A percentile compares a stretch with the other conserved stretches of the same genome.
These are phyloP conservation scores for Hesperophylax magnus DNA, from an alignment of 1,140 invertebrate genomes.

Conservation along the genomic window DNA sequence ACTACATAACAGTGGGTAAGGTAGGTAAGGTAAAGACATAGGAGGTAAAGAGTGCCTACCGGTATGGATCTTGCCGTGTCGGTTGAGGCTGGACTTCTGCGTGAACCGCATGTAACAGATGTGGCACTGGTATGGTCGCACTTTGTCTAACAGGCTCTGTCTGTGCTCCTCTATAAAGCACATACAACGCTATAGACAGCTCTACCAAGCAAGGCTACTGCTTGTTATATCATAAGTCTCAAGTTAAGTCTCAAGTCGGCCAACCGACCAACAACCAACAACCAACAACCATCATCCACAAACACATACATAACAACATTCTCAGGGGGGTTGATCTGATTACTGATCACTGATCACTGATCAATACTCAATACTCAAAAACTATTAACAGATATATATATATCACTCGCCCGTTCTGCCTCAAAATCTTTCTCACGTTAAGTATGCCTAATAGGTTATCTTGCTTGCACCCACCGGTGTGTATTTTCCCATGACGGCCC, in stretches of 20 bases:
- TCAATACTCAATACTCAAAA: constrained; percentile 57
- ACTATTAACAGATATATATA: constrained; percentile 43
- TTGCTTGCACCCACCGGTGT: constrained; percentile 62
- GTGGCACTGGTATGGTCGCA: constrained; percentile 75
- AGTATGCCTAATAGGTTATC: constrained; percentile 57
- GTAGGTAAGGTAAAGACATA: constrained; percentile 27
- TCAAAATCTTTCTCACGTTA: constrained; percentile 61
- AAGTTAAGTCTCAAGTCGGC: too few relatives aligned
- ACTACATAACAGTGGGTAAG: constrained; percentile 21
- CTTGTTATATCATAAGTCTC: neutral
- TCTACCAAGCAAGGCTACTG: constrained; percentile 60
- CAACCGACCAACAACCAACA: too few relatives aligned
- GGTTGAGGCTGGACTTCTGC: constrained; percentile 72
- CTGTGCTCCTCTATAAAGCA: constrained; percentile 71
- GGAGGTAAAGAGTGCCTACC: constrained; percentile 64
- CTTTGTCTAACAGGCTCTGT: constrained; percentile 74
- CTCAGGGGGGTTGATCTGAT: constrained; percentile 62
- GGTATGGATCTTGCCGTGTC: constrained; percentile 72
- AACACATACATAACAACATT: constrained; percentile 1
- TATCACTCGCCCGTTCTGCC: constrained; percentile 61
- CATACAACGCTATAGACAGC: constrained; percentile 41
- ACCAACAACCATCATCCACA: too few relatives aligned
- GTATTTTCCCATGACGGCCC: constrained; percentile 65
- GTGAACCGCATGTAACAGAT: constrained; percentile 76
- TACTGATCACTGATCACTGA: constrained; percentile 13